A percentile compares a stretch with the other conserved stretches of the same genome.
phyloP scores from a whole-genome alignment of 2,797 vertebrate species.

The Erpetoichthys calabaricus region DNA sequence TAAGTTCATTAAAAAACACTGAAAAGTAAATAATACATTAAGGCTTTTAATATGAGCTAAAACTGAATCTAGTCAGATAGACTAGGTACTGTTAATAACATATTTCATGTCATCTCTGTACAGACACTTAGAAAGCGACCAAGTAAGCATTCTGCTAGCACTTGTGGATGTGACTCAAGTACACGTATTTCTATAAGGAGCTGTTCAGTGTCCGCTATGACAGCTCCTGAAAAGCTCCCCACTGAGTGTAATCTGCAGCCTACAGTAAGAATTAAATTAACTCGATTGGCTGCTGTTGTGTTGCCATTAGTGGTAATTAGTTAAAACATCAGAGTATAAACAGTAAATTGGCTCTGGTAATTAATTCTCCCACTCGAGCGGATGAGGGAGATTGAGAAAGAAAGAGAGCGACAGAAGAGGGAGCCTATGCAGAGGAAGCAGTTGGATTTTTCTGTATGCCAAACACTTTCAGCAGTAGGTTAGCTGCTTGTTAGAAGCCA shows the following conservation, averaged over 20 bases:
- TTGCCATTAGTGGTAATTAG: constrained; percentile 98
- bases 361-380: constrained; percentile 88
- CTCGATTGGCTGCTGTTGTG: constrained; percentile 82
- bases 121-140: too few species aligned
- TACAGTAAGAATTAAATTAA: constrained; percentile 87
- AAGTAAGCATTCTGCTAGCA: too few species aligned
- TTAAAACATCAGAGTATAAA: constrained; percentile 99
- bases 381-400: constrained; percentile 47
- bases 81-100: too few species aligned
- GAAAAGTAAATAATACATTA: too few species aligned
- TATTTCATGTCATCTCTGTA: too few species aligned
- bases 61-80: too few species aligned
- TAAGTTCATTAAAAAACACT: too few species aligned
- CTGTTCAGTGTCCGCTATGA: background rate
- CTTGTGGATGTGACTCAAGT: too few species aligned
- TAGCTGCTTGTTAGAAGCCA: too few species aligned
- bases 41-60: too few species aligned
- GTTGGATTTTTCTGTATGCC: constrained; percentile 25
- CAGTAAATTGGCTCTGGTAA: constrained; percentile 98
- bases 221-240: constrained; percentile 22
- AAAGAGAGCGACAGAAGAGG: constrained; percentile 35
- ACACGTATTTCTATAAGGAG: too few species aligned
- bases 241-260: constrained; percentile 50
- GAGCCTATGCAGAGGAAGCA: constrained; percentile 18
- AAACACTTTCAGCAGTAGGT: constrained; percentile 23